phyloP scores from a whole-genome alignment of 35 echinoderm and acorn worm genomes.

The Lytechinus pictus region DNA sequence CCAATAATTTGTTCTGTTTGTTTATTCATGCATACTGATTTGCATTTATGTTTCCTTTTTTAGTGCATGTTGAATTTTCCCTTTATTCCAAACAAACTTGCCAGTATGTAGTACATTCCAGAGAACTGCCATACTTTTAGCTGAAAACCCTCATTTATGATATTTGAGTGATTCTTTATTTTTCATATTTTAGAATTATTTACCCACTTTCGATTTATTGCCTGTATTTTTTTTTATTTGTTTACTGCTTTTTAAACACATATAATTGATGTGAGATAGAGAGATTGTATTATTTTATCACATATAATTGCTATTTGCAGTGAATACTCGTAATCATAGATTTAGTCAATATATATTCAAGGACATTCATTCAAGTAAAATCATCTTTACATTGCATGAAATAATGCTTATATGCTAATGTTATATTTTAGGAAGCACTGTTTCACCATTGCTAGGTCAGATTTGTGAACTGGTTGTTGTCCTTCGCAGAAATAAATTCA shows the following conservation, averaged over 20 bases:
- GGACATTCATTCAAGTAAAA: neutral
- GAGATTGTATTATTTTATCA: no score
- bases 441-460: neutral
- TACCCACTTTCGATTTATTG: neutral
- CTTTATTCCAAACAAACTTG: neutral
- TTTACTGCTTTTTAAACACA: no score
- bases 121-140: neutral
- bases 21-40: neutral
- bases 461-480: neutral
- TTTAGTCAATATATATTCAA: neutral
- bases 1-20: neutral
- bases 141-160: no score
- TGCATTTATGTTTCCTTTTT: neutral
- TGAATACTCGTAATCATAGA: neutral
- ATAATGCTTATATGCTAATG: neutral
- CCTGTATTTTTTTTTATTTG: neutral
- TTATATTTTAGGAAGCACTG: neutral
- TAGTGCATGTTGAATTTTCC: neutral
- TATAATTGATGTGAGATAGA: no score
- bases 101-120: neutral
- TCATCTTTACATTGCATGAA: neutral
- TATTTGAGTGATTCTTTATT: neutral
- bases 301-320: neutral
- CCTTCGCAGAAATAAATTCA: neutral
- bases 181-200: neutral